These are phyloP conservation scores for Salpingus planirostris DNA, from an alignment of 2,888 invertebrate genomes.

Conservation along the genomic window DNA sequence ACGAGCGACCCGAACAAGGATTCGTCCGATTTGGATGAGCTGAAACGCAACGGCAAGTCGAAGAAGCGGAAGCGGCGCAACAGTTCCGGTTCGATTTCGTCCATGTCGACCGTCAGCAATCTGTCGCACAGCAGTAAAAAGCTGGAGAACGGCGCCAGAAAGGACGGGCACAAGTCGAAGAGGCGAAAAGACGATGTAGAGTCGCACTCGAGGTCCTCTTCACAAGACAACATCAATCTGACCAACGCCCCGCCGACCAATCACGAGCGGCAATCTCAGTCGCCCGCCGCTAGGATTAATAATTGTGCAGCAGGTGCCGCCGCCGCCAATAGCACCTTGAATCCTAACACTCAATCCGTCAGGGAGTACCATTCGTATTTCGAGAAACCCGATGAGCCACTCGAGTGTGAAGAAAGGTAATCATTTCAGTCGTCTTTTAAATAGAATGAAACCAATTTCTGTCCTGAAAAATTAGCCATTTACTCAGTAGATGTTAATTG, in stretches of 20 bases:
- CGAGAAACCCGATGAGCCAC: constrained; percentile 52
- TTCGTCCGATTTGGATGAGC: constrained; percentile 5
- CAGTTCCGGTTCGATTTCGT: constrained; percentile 38
- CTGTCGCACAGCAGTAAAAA: constrained; percentile 31
- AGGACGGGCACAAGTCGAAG: constrained; percentile 31
- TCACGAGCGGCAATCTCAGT: constrained; percentile 51
- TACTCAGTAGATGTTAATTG: too few relatives aligned
- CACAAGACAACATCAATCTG: constrained; percentile 26
- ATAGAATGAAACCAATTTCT: too few relatives aligned
- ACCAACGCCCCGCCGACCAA: constrained; percentile 49
- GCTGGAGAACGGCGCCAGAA: constrained; percentile 24
- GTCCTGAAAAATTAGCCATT: too few relatives aligned
- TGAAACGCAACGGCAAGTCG: constrained; percentile 19
- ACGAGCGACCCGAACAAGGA: constrained; percentile 5
- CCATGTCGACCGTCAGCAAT: constrained; percentile 37
- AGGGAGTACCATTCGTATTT: constrained; percentile 56
- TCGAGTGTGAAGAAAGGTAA: constrained; percentile 56
- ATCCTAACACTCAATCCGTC: constrained; percentile 18
- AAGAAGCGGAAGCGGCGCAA: constrained; percentile 39
- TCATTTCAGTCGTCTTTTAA: too few relatives aligned
- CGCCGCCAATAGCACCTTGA: constrained; percentile 11
- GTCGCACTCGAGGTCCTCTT: constrained; percentile 1
- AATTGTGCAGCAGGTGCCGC: constrained; percentile 8
- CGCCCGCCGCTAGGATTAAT: not conserved
- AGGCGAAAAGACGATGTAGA: constrained; percentile 32